Conservation (phyloP, 2,888 invertebrate genomes). For the Parapristionchus giblindavisi region DNA sequence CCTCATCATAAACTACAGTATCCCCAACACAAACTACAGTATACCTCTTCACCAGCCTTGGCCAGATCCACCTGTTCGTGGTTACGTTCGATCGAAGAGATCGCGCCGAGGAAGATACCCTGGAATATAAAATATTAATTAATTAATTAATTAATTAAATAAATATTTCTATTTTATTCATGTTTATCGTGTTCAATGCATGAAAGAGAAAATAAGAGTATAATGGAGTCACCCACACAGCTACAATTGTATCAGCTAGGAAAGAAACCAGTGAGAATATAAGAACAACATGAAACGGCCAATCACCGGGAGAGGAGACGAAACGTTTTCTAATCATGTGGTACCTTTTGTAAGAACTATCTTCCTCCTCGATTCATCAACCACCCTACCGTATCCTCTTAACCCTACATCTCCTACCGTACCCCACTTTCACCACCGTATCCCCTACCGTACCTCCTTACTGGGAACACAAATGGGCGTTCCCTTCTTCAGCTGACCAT, state of each 20-base stretch:
- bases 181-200: too few relatives aligned
- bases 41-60: conserved; percentile 81
- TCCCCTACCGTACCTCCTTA: conserved; percentile 77
- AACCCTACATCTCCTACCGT: neutral
- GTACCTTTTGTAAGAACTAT: too few relatives aligned
- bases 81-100: conserved; percentile 93
- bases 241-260: too few relatives aligned
- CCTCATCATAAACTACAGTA: neutral
- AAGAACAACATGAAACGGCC: too few relatives aligned
- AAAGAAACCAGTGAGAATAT: too few relatives aligned
- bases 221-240: too few relatives aligned
- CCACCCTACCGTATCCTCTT: neutral
- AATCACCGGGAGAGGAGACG: too few relatives aligned
- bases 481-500: conserved; percentile 91
- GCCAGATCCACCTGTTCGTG: conserved; percentile 94
- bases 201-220: too few relatives aligned
- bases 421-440: neutral
- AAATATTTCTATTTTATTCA: too few relatives aligned
- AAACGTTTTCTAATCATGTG: too few relatives aligned
- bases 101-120: conserved; percentile 91
- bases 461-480: conserved; percentile 96
- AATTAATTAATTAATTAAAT: neutral
- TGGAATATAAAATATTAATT: conserved; percentile 72
- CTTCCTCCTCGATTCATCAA: too few relatives aligned
- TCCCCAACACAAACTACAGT: too few relatives aligned